Evolutionary conservation across 2,113 vertebrate species (phyloP), one percentile per base, ranked within the genome.

Genomic region (Tragelaphus strepsiceros): DNA sequence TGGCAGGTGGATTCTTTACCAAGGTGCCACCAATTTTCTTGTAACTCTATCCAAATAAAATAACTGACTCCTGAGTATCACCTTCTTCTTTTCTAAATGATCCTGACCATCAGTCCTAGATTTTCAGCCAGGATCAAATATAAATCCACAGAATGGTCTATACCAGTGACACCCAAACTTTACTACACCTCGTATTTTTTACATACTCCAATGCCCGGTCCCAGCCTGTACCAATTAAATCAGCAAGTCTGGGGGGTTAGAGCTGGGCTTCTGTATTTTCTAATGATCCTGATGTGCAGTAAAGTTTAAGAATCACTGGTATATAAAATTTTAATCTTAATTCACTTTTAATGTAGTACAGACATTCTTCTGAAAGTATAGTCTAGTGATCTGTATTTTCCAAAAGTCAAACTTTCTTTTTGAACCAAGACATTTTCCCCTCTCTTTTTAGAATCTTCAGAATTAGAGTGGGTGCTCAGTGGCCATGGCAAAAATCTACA

Each of bases 51-150:
- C 46, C 7, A 85, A 94, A 92, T 1, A 84, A 43, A 91, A 56
- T 21, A 77, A 51, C 15, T 90, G 16, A 17, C 10, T 58, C 12
- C 56, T 88, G 7, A 22, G 19, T 30, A 64, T 56, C 39, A 61
- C 32, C 62, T 78, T 98, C 84, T 88, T 43, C n/a, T 86, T 87
- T 88, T 58, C 82, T 86, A 96, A 88, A 89, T 85, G 58, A 71
- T 88, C 54, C 58, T 56, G 87, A 64, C 9, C 74, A 92, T 19
- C 54, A 49, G 19, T 21, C 80, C 58, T 81, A 84, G 28, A 39
- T 88, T 88, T 81, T 51, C 49, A 88, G 30, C 46, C 35, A 58
- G n/a, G 17, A 78, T 92, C 80, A 67, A 46, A 17, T 12, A 32
- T 28, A 87, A 80, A 89, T 6, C 1, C 61, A 61, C 61, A 2